Base-by-base conservation (phyloP, 64 coral and sea anemone genomes). In the Acropora yongei region DNA sequence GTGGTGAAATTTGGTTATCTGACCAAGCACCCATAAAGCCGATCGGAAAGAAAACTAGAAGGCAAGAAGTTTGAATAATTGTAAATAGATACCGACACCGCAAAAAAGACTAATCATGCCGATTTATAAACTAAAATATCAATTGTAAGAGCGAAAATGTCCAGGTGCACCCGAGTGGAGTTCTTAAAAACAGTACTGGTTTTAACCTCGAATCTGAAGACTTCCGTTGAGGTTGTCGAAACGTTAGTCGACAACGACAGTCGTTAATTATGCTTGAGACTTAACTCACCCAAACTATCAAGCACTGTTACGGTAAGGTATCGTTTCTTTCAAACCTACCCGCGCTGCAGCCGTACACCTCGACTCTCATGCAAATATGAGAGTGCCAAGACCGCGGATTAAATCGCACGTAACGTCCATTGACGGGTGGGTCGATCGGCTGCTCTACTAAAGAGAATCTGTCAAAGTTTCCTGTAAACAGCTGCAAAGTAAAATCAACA, bases 311-410 rank as follows among this genome's bases (percentile, higher is more conserved):
- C 0, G 30, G 30, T 30, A 17, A 44, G 1, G 44, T 13, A 45
- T 68, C 14, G 16, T 2, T 0, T 18, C 3, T 3, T 69, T 85
- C 17, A 16, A 68, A 10, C 75, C 72, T 86, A 93, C 91, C 86
- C 74, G 91, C 76, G n/a, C 67, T 76, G 50, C 91, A 93, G 12
- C 91, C 91, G 17, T 87, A 93, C 74, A 93, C 91, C 39, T 93
- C 91, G 1, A 93, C 91, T 55, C 91, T 87, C 91, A 93, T 93
- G 4, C 74, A 93, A n/a, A 93, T 93, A 50, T 93, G 91, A 5
- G 44, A 13, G 48, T 87, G 43, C 91, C 91, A 93, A 11, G 74
- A 78, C 3, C 91, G 68, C 8, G 91, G 91, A 12, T 61, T 87
- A 49, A 93, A 88, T 19, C 76, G 74, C 3, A 93, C 58, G 69